phyloP scores from a whole-genome alignment of 2,888 invertebrate species.

The Apodemia mormo region DNA sequence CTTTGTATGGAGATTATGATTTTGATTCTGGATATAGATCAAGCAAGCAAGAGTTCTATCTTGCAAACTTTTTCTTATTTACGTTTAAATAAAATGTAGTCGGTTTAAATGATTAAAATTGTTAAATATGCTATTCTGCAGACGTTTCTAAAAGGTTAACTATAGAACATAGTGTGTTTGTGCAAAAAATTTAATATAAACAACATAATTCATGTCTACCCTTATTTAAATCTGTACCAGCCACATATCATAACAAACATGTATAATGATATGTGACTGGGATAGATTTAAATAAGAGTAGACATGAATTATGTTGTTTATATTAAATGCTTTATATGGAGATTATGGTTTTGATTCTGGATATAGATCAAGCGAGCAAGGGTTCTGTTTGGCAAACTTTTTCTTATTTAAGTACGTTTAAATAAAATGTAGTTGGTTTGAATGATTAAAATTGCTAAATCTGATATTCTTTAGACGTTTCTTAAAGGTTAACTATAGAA shows the following conservation, averaged over 20 bases:
- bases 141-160: no score
- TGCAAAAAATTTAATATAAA: no score
- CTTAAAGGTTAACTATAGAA: no score
- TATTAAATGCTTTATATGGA: background rate
- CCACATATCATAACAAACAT: no score
- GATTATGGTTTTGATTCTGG: background rate
- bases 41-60: background rate
- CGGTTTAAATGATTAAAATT: no score
- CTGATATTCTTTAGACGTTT: no score
- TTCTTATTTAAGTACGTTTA: background rate
- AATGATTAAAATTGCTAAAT: no score
- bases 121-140: no score
- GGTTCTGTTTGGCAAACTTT: background rate
- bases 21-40: background rate
- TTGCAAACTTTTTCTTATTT: background rate
- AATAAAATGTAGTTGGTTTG: background rate
- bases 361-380: background rate
- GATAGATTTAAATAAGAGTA: constrained; percentile 10
- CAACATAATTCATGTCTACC: no score
- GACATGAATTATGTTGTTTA: constrained; percentile 4
- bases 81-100: background rate
- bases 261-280: background rate
- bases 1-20: background rate
- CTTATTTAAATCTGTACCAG: no score
- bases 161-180: no score